Evolutionary conservation across 2,797 vertebrate species (phyloP).

Genomic region (Acanthurus lineatus): DNA sequence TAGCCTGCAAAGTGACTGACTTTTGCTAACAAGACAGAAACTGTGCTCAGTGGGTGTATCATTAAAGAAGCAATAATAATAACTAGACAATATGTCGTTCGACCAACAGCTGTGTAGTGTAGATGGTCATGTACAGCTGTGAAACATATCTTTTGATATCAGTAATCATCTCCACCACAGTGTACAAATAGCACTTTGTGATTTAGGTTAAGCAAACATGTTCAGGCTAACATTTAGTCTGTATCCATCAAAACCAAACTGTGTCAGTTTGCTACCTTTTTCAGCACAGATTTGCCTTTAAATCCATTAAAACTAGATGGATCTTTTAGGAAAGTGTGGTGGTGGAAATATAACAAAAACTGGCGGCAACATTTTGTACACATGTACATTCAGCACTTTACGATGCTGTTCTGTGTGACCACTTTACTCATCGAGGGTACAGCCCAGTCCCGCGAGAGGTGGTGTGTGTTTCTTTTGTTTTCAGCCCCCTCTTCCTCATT

Average conservation of each 20-base stretch:
- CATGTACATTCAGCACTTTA: conserved; percentile 71
- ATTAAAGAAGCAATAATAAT: no score
- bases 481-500: conserved; percentile 36
- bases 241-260: conserved; percentile 51
- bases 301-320: conserved; percentile 14
- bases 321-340: conserved; percentile 53
- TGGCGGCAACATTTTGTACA: conserved; percentile 46
- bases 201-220: conserved; percentile 38
- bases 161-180: conserved; percentile 40
- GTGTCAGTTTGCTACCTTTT: conserved; percentile 54
- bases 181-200: conserved; percentile 55
- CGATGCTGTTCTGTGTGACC: conserved; percentile 70
- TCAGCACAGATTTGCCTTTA: conserved; percentile 53
- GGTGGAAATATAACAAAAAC: conserved; percentile 40
- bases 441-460: conserved; percentile 17
- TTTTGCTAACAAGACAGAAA: conserved; percentile 20
- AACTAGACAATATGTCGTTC: conserved; percentile 7
- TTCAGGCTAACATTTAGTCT: conserved; percentile 61
- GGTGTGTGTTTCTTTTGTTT: not conserved
- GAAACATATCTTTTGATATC: conserved; percentile 15
- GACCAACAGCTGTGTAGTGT: conserved; percentile 18
- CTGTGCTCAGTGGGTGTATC: not conserved
- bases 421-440: conserved; percentile 49
- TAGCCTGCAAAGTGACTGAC: conserved; percentile 17
- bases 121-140: conserved; percentile 30